Base-by-base conservation (phyloP, 2,888 invertebrate species). In the Rotaria sp. region DNA sequence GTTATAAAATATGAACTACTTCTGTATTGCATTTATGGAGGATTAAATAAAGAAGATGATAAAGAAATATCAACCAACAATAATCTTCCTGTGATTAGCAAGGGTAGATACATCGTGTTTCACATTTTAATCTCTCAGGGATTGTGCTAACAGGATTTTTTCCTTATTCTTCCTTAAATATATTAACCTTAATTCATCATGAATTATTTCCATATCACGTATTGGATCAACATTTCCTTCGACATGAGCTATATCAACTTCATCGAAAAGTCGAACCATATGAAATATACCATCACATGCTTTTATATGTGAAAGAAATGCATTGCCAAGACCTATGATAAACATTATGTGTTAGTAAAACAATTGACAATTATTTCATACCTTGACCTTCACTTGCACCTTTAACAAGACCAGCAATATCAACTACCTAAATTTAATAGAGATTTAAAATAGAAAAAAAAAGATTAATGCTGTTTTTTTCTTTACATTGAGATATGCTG, bases 281-380 rank as follows among this genome's bases (percentile, higher is more conserved):
- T 99, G 97, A 91, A 98, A 98, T 89, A 99, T 94, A 74, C 97
- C 96, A 92, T 99, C 99, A 91, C 99, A 99, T 30, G 97, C 98
- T 91, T 95, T 95, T 90, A 99, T 98, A 92, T 99, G 97, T 11
- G 98, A 97, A 84, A 99, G 93, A 92, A 99, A 99, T 87, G 96
- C 97, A 91, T 99, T 99, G 89, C 99, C 99, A 86, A 99, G 93
- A 2, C 99, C 80, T 80, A 45, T 8, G 3, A 15, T 35, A 67
- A 67, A 35, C 15, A 21, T 18, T 1, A 15, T 13, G 15, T 67
- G 2, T 30, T n/a, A 67, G 4, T 67, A 5, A 5, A 1, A 30
- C 8, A 2, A n/a, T 15, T 1, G 4, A 30, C 1, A 67, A 67
- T 67, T 7, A n/a, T 30, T 67, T 67, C 15, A 35, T 80, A 80